Percentiles rank a stretch among this genome's conserved stretches.
These are phyloP conservation scores for Mohoua ochrocephala DNA, from an alignment of 2,113 vertebrate species.

Conservation along the genomic window DNA sequence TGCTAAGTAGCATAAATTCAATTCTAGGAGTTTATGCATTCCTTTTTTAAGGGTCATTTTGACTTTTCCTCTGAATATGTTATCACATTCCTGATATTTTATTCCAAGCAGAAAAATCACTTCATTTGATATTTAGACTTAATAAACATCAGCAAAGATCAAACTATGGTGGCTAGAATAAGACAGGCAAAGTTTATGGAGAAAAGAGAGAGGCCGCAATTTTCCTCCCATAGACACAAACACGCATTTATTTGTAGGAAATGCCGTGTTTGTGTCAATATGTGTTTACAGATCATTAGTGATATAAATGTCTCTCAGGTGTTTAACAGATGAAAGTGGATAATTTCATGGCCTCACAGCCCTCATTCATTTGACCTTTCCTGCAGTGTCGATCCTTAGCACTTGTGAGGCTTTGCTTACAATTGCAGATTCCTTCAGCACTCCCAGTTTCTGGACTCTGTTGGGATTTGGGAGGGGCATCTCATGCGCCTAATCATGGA, in stretches of 20 bases:
- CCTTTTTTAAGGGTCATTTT: slow-evolving; percentile 66
- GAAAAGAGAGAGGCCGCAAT: not conserved
- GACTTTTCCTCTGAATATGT: slow-evolving; percentile 60
- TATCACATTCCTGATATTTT: slow-evolving; percentile 60
- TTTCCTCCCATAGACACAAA: not conserved
- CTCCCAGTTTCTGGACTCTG: not conserved
- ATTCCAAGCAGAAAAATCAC: slow-evolving; percentile 46
- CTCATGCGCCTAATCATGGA: fast-evolving
- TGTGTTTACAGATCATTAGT: not conserved
- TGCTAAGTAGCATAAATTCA: slow-evolving; percentile 75
- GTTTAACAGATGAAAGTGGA: not conserved
- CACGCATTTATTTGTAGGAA: not conserved
- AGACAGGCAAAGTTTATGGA: not conserved
- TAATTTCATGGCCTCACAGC: not conserved
- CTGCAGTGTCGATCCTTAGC: not conserved
- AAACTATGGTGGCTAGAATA: not conserved
- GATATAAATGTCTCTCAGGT: not conserved
- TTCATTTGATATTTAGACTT: slow-evolving; percentile 39
- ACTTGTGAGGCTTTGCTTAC: not conserved
- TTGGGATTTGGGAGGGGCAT: not conserved
- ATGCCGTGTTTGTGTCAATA: not conserved
- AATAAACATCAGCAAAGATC: slow-evolving; percentile 34
- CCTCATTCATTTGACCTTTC: not conserved
- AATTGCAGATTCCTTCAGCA: not conserved
- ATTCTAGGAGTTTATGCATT: slow-evolving; percentile 67